These are phyloP conservation scores for Vulpes ferrilata DNA, from an alignment of 2,113 vertebrate genomes.

Conservation along the genomic window DNA sequence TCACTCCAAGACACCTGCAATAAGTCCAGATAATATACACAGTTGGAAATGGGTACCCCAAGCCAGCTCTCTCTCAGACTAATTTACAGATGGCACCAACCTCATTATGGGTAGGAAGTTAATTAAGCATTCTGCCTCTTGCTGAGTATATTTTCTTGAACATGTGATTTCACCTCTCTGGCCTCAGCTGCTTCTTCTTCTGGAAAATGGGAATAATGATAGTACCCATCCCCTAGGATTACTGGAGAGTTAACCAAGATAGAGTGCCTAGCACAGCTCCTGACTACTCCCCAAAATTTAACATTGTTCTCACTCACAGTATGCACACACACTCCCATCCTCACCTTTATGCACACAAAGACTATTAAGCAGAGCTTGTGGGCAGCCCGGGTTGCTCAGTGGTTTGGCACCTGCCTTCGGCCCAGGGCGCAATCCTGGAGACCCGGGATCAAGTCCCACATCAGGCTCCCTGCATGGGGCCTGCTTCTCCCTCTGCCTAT, in stretches of 20 bases:
- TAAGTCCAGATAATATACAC: not conserved
- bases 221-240: not conserved
- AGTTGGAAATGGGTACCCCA: not conserved
- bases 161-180: not conserved
- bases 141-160: not conserved
- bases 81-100: not conserved
- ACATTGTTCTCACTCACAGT: not conserved
- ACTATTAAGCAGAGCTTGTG: not conserved
- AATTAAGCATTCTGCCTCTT: not conserved
- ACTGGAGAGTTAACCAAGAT: not conserved
- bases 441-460: too few relatives aligned
- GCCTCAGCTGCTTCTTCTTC: constrained; percentile 1
- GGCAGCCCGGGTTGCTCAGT: too few relatives aligned
- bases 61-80: not conserved
- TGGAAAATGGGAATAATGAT: not conserved
- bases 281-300: not conserved
- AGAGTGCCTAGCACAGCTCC: not conserved
- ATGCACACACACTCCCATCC: not conserved
- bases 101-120: not conserved
- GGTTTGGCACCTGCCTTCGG: too few relatives aligned
- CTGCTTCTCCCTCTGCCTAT: too few relatives aligned
- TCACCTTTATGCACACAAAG: not conserved
- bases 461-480: too few relatives aligned
- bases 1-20: not conserved
- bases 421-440: too few relatives aligned